Percentiles rank a stretch among this genome's conserved stretches.
These are phyloP conservation scores for Burhinus oedicnemus DNA, from an alignment of 2,113 vertebrate genomes.

Conservation along the genomic window DNA sequence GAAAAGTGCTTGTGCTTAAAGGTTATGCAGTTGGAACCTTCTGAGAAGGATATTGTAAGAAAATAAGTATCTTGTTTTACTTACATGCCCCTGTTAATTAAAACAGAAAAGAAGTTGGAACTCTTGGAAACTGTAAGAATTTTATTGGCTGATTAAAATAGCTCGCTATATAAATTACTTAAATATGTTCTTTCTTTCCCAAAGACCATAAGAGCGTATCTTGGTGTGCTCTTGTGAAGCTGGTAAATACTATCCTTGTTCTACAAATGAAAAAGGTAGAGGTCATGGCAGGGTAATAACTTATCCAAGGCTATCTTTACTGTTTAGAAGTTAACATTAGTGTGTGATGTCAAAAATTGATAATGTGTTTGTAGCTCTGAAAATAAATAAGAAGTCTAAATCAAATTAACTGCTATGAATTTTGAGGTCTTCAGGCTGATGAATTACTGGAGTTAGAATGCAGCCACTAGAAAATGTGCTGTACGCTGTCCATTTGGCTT, in stretches of 20 bases:
- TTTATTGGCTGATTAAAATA: neutral
- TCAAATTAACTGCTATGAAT: neutral
- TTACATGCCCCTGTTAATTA: neutral
- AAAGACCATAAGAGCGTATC: neutral
- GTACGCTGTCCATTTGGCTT: fast-evolving
- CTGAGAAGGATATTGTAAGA: neutral
- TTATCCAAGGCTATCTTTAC: neutral
- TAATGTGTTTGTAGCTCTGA: neutral
- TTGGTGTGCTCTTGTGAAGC: neutral
- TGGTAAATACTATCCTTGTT: neutral
- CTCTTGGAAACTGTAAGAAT: neutral
- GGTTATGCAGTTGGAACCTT: neutral
- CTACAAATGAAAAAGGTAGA: neutral
- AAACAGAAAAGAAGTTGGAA: neutral
- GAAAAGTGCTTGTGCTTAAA: neutral
- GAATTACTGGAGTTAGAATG: neutral
- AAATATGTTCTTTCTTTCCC: neutral
- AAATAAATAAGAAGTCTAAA: neutral
- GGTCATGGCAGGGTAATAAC: neutral
- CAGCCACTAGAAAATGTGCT: neutral
- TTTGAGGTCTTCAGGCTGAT: neutral
- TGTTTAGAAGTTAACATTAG: neutral
- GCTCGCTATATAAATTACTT: neutral
- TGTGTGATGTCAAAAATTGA: neutral
- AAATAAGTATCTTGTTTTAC: neutral